Conservation (phyloP, 2,888 invertebrate species). For the Heteropelma amictum region DNA sequence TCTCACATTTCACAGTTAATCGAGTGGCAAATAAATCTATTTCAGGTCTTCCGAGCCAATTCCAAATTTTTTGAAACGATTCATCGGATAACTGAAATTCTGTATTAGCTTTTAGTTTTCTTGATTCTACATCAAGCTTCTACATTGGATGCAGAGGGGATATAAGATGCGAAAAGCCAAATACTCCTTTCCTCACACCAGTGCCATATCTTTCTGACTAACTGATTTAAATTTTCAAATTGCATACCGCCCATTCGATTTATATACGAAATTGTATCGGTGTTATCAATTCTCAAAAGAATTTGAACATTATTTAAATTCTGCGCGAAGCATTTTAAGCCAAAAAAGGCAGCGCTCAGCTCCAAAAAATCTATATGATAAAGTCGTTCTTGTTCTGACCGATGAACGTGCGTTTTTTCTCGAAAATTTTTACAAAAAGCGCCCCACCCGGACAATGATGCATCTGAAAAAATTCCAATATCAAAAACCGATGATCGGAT, state of each 20-base stretch:
- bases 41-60: slow-evolving; percentile 6
- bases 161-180: slow-evolving; percentile 26
- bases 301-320: slow-evolving; percentile 29
- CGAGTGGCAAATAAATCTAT: slow-evolving; percentile 35
- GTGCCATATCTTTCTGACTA: slow-evolving; percentile 32
- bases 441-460: slow-evolving; percentile 30
- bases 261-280: slow-evolving; percentile 48
- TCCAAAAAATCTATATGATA: slow-evolving; percentile 17
- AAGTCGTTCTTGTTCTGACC: background rate
- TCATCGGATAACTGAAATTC: slow-evolving; percentile 8
- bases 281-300: slow-evolving; percentile 51
- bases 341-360: slow-evolving; percentile 8
- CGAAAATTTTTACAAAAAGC: background rate
- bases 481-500: slow-evolving; percentile 20
- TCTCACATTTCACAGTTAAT: slow-evolving; percentile 10
- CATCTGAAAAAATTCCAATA: slow-evolving; percentile 43
- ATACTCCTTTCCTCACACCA: slow-evolving; percentile 36
- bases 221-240: slow-evolving; percentile 13
- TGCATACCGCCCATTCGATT: slow-evolving; percentile 46
- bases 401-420: background rate
- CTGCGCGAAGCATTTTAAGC: slow-evolving; percentile 44
- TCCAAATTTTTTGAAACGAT: slow-evolving; percentile 10
- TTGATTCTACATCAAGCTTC: slow-evolving; percentile 16
- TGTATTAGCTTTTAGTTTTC: slow-evolving; percentile 7
- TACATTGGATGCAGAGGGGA: slow-evolving; percentile 6